Percentiles rank a stretch among this genome's conserved stretches.
Evolutionary conservation across 2,797 vertebrate species (phyloP).

Genomic region (Clamator glandarius): DNA sequence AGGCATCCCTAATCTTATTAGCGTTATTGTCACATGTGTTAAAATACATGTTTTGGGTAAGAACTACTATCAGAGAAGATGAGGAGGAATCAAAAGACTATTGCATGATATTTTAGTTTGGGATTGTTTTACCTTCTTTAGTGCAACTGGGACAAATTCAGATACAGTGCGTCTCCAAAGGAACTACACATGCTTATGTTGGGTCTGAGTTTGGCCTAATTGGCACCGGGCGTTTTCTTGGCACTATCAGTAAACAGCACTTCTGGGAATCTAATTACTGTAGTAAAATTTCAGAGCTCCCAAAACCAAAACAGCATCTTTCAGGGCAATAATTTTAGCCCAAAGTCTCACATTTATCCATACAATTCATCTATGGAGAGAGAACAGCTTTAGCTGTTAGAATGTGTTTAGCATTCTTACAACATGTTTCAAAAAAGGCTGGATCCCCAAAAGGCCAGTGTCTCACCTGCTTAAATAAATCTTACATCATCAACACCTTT

Average conservation of each 20-base stretch:
- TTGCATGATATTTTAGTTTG: not conserved
- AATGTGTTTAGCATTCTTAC: not conserved
- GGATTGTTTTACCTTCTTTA: not conserved
- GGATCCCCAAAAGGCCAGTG: not conserved
- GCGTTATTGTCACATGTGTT: not conserved
- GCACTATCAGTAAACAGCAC: not conserved
- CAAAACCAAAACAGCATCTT: not conserved
- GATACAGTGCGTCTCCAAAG: not conserved
- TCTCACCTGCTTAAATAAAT: not conserved
- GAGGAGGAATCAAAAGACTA: not conserved
- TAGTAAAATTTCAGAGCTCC: not conserved
- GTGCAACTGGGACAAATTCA: not conserved
- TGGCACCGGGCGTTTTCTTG: not conserved
- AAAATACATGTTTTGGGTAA: not conserved
- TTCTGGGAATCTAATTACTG: slow-evolving; percentile 7
- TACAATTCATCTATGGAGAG: not conserved
- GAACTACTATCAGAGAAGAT: not conserved
- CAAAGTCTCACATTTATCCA: not conserved
- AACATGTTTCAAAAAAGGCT: not conserved
- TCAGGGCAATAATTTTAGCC: not conserved
- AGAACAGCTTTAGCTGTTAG: not conserved
- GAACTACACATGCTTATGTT: not conserved
- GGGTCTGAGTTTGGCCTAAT: not conserved
- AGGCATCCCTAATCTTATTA: not conserved
- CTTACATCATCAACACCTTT: not conserved